Base-by-base conservation (phyloP, 1,140 invertebrate species). In the Ostrea denselamellosa region DNA sequence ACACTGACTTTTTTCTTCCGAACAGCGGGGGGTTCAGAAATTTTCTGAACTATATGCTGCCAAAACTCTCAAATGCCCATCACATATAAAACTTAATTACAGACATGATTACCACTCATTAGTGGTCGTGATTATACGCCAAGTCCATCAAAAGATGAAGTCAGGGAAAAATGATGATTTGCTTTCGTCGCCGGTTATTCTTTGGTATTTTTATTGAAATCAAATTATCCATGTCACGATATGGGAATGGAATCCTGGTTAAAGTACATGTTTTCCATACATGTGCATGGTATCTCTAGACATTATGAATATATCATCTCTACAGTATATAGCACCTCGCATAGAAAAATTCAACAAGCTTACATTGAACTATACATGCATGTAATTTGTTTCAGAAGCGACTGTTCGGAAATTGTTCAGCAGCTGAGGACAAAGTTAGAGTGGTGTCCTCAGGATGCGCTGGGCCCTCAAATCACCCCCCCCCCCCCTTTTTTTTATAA, bases 31-130 rank as follows among this genome's bases (percentile, higher is more conserved):
- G 68, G 22, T 12, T 25, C 25, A 77, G 28, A 17, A 77, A 77
- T 77, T 12, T 77, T 25, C 68, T 77, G 68, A 34, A 77, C 68
- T 77, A 77, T 77, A 77, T 28, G 68, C 68, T 77, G 68, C 28
- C 68, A 25, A 77, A 77, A 77, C 68, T 25, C 28, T 77, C 68
- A 77, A 44, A 77, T 25, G 25, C 68, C 68, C 25, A 77, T 77
- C 68, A 77, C 22, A 77, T 77, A 77, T 9, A 28, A 25, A 77
- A 77, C 25, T 77, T 28, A 77, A 77, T 77, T 77, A 77, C 22
- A 77, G 28, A 77, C 28, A 34, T 77, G 68, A 77, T 34, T 77
- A 77, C 25, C 22, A 34, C 68, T 77, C 68, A 77, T 77, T 77
- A 77, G 68, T 77, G 68, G 0, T 14, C 68, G 25, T 34, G 28